These are phyloP conservation scores for Orthosia incerta DNA, from an alignment of 2,888 invertebrate species.

Conservation along the genomic window DNA sequence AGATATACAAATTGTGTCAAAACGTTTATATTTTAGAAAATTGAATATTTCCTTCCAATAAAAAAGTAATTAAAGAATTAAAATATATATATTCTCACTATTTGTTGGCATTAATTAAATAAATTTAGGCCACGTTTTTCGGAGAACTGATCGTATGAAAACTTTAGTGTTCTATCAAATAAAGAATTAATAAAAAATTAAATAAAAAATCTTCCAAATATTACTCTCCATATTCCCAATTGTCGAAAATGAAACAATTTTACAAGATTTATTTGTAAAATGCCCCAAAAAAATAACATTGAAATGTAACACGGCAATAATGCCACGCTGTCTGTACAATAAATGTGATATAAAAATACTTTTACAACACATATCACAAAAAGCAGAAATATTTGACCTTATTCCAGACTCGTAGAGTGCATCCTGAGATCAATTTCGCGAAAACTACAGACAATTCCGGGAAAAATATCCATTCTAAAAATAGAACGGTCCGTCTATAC, in stretches of 20 bases:
- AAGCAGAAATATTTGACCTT: slow-evolving; percentile 51
- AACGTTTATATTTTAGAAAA: not conserved
- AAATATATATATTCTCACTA: not conserved
- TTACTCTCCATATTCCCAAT: slow-evolving; percentile 14
- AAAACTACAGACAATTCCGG: slow-evolving; percentile 67
- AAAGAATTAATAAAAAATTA: slow-evolving; percentile 25
- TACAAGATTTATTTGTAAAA: not conserved
- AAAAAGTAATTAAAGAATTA: not conserved
- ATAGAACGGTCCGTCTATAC: slow-evolving; percentile 49
- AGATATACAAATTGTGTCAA: not conserved
- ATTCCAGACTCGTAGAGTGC: slow-evolving; percentile 23
- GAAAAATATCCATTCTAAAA: slow-evolving; percentile 71
- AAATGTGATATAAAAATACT: slow-evolving; percentile 50
- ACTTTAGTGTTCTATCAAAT: slow-evolving; percentile 58
- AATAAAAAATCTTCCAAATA: slow-evolving; percentile 4
- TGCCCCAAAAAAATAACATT: slow-evolving; percentile 25
- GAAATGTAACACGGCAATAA: not conserved
- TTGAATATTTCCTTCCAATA: not conserved
- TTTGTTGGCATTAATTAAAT: not conserved
- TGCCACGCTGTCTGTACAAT: not conserved
- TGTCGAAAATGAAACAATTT: slow-evolving; percentile 61
- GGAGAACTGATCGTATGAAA: not conserved
- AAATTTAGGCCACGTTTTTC: not conserved
- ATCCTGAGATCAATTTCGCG: slow-evolving; percentile 60
- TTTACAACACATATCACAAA: slow-evolving; percentile 27